Evolutionary conservation across 2,888 invertebrate genomes (phyloP), one percentile per base, ranked within the genome.

Genomic region (Congeria kusceri): DNA sequence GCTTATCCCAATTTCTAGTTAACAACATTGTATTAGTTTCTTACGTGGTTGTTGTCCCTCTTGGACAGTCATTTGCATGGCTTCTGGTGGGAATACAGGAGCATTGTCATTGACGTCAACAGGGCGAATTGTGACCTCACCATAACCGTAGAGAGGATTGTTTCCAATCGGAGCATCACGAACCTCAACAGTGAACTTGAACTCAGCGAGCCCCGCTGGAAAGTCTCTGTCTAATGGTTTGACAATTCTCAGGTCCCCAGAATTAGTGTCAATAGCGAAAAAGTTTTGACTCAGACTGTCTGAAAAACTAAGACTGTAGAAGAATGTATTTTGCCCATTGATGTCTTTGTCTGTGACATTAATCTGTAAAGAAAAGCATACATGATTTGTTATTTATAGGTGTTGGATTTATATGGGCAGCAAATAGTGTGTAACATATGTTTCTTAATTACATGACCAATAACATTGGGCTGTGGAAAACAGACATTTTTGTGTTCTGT

Each of bases 61-160:
- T 39, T 57, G 27, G 2, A 82, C 78, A 23, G 29, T 65, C 61
- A 82, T 46, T 27, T 61, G 32, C 0, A 13, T 27, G 65, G 69
- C 23, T 23, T 73, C 59, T 0, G 28, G 29, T 9, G 87, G 86
- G 80, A 99, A 99, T 89, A 97, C 96, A n/a, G 99, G 99, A 7
- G 97, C 97, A 94, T 99, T 99, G 95, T 99, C 99, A 94, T 99
- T 99, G 93, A 98, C 98, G 94, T 98, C 98, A 94, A 97, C 97
- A 64, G 98, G 96, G 94, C 97, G 98, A 81, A 99, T 98, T 95
- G 98, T 97, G 46, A 99, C 98, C 94, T 98, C 98, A 79, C 98
- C 98, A 93, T 98, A 98, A 77, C 98, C 97, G 63, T 82, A 83
- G 25, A 74, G 53, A 9, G 73, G 64, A 1, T 39, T 47, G 13